A percentile compares a stretch with the other conserved stretches of the same genome.
These are phyloP conservation scores for Sminthurinus aureus DNA, from an alignment of 2,888 invertebrate genomes.

Conservation along the genomic window DNA sequence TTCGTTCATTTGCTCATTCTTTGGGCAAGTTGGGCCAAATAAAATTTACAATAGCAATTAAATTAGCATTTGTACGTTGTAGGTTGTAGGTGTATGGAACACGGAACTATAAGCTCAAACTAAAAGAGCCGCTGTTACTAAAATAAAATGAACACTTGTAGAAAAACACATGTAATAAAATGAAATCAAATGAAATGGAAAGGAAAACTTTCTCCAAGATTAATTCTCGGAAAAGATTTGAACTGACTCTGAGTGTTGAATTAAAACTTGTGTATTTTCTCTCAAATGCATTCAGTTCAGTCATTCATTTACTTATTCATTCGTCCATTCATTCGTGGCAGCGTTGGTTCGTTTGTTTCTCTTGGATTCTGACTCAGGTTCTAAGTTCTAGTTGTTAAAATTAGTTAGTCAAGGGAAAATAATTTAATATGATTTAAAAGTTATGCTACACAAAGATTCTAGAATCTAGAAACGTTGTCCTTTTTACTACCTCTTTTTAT, in stretches of 20 bases:
- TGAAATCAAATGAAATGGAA: too few species aligned
- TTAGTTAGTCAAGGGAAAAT: too few species aligned
- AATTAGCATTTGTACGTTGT: neutral
- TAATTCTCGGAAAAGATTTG: slow-evolving; percentile 2
- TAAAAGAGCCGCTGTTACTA: neutral
- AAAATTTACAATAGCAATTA: slow-evolving; percentile 23
- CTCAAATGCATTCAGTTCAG: neutral
- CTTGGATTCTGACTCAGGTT: neutral
- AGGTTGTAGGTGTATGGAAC: neutral
- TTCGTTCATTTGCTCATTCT: neutral
- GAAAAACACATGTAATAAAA: too few species aligned
- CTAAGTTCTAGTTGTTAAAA: too few species aligned
- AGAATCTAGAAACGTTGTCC: neutral
- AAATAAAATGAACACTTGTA: too few species aligned
- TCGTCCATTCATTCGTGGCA: too few species aligned
- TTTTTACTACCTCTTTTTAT: neutral
- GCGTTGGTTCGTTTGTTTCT: too few species aligned
- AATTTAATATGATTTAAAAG: too few species aligned
- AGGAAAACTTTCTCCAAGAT: slow-evolving; percentile 2
- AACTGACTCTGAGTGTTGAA: neutral
- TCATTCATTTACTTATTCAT: too few species aligned
- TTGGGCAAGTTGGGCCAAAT: slow-evolving; percentile 23
- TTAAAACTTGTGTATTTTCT: neutral
- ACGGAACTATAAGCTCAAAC: neutral
- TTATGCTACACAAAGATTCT: neutral